These are phyloP conservation scores for Calameuta idolon DNA, from an alignment of 2,888 invertebrate species.

Conservation along the genomic window DNA sequence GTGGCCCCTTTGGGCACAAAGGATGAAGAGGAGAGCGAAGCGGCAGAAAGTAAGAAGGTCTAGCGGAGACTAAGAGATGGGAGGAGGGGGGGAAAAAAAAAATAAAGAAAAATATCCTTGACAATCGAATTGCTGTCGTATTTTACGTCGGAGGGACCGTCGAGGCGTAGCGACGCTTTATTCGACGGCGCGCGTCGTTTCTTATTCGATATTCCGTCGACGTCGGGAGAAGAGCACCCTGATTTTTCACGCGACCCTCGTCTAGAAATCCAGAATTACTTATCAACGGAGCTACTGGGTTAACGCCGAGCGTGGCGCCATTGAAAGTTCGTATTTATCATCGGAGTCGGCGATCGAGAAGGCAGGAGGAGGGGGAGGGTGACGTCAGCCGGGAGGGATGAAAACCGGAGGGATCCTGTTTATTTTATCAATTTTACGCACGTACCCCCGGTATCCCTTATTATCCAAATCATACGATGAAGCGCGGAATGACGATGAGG, in stretches of 20 bases:
- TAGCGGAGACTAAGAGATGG: too few species aligned
- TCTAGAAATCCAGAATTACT: constrained; percentile 15
- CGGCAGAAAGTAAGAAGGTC: too few species aligned
- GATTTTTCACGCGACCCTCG: constrained; percentile 24
- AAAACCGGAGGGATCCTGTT: constrained; percentile 10
- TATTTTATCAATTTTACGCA: constrained; percentile 21
- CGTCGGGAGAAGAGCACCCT: constrained; percentile 21
- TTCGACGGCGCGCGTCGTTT: too few species aligned
- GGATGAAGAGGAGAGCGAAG: too few species aligned
- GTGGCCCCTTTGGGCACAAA: too few species aligned
- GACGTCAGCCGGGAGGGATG: background rate
- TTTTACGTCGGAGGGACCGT: too few species aligned
- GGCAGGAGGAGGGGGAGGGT: background rate
- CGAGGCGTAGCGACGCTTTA: too few species aligned
- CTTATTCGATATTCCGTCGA: constrained; percentile 18
- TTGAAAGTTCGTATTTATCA: constrained; percentile 23
- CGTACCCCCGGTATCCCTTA: constrained; percentile 15
- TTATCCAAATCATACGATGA: constrained; percentile 21
- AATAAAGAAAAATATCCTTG: too few species aligned
- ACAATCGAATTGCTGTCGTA: too few species aligned
- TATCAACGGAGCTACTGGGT: constrained; percentile 23
- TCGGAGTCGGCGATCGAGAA: constrained; percentile 6
- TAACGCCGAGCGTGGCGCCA: constrained; percentile 20
- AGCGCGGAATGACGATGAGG: constrained; percentile 7
- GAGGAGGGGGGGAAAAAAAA: too few species aligned